phyloP scores from a whole-genome alignment of 2,797 vertebrate genomes.

The Acrossocheilus fasciatus region DNA sequence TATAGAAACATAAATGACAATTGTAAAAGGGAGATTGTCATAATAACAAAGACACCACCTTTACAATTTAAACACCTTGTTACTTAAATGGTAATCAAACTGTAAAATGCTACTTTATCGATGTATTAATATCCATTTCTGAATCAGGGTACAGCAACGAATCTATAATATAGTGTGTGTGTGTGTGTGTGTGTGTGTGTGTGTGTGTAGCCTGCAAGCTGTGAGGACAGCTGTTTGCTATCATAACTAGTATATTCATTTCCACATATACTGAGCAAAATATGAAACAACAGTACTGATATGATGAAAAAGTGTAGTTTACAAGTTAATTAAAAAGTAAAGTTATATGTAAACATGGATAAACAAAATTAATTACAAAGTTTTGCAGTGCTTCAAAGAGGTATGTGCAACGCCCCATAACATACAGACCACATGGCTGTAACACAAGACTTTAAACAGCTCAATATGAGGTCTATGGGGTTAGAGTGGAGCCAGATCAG shows the following conservation, averaged over 20 bases:
- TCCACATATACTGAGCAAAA: background rate
- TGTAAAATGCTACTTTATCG: background rate
- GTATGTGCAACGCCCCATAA: background rate
- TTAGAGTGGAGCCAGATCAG: constrained; percentile 42
- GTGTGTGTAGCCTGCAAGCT: background rate
- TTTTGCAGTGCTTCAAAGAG: background rate
- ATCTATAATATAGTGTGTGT: background rate
- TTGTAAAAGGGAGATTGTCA: too few species aligned
- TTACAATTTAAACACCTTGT: background rate
- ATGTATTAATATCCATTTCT: background rate
- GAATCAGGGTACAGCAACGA: background rate
- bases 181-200: background rate
- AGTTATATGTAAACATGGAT: background rate
- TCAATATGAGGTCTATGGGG: constrained; percentile 46
- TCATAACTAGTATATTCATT: background rate
- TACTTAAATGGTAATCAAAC: background rate
- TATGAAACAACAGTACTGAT: background rate
- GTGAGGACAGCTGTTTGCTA: background rate
- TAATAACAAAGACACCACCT: too few species aligned
- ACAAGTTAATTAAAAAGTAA: background rate
- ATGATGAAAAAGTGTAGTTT: background rate
- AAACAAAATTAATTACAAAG: background rate
- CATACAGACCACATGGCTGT: constrained; percentile 30
- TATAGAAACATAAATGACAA: background rate
- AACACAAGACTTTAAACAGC: constrained; percentile 48